Evolutionary conservation across 2,797 vertebrate genomes (phyloP).

Genomic region (Perodicticus potto): DNA sequence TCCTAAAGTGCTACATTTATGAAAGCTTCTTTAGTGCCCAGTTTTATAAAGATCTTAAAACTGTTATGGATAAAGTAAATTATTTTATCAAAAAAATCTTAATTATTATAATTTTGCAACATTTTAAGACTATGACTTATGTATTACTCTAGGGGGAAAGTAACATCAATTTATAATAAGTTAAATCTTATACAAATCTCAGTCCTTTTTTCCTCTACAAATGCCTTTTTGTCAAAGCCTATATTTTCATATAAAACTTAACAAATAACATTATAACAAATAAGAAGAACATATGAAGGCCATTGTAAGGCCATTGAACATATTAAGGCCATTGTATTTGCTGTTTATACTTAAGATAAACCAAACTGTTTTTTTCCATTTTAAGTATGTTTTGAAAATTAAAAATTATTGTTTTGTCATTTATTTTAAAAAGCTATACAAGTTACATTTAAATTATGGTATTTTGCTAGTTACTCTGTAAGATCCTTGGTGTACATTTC

Average conservation of each 20-base stretch:
- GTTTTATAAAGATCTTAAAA: conserved; percentile 34
- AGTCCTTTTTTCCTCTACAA: background rate
- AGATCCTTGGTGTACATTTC: background rate
- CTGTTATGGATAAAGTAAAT: conserved; percentile 1
- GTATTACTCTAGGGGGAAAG: background rate
- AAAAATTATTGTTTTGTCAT: conserved; percentile 42
- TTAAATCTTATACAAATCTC: conserved; percentile 36
- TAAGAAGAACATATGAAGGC: background rate
- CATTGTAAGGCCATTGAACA: too few species aligned
- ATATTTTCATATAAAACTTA: conserved; percentile 1
- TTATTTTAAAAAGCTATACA: conserved; percentile 4
- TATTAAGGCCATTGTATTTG: too few species aligned
- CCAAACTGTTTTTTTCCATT: background rate
- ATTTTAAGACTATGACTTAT: background rate
- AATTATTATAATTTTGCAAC: conserved; percentile 22
- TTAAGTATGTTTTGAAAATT: conserved; percentile 48
- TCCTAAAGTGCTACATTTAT: background rate
- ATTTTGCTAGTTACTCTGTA: background rate
- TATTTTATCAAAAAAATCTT: conserved; percentile 4
- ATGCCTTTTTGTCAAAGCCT: background rate
- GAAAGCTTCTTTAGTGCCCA: conserved; percentile 19
- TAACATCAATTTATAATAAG: conserved; percentile 23
- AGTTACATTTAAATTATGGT: background rate
- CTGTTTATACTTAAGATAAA: background rate
- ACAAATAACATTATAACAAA: background rate